Conservation (phyloP, 2,113 vertebrate genomes). For the Sinocyclocheilus anophthalmus region DNA sequence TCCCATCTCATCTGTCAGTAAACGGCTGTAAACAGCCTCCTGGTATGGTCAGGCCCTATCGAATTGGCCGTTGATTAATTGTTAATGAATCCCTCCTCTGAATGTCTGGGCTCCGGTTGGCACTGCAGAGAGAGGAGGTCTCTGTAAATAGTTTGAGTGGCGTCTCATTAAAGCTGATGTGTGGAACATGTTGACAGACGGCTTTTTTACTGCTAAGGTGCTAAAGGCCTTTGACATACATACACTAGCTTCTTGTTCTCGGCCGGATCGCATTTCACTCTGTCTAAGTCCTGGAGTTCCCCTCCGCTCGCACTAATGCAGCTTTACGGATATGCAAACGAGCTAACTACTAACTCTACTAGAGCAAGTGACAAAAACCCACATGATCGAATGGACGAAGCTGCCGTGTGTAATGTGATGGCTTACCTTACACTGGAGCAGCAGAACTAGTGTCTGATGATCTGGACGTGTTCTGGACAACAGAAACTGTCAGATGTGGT, state of each 20-base stretch:
- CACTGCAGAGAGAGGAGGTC: conserved; percentile 37
- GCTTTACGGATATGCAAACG: background rate
- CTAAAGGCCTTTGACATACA: conserved; percentile 78
- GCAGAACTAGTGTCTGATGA: background rate
- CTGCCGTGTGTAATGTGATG: background rate
- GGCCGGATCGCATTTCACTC: conserved; percentile 62
- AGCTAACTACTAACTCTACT: background rate
- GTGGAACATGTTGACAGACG: conserved; percentile 75
- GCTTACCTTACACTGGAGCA: background rate
- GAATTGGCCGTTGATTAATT: conserved; percentile 65
- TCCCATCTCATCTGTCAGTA: conserved; percentile 17
- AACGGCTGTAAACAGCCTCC: background rate
- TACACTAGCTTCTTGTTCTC: conserved; percentile 61
- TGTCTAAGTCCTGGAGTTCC: conserved; percentile 56
- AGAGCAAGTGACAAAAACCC: background rate
- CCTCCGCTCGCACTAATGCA: background rate
- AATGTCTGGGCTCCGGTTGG: conserved; percentile 65
- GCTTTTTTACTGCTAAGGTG: conserved; percentile 74
- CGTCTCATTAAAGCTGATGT: conserved; percentile 69
- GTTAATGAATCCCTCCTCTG: conserved; percentile 62
- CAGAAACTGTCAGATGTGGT: background rate
- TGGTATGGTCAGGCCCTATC: conserved; percentile 39
- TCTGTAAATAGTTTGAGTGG: conserved; percentile 60
- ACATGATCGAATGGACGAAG: background rate
- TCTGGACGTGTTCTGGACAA: conserved; percentile 3